phyloP scores from a whole-genome alignment of 2,888 invertebrate species.

The Agrotis clavis region DNA sequence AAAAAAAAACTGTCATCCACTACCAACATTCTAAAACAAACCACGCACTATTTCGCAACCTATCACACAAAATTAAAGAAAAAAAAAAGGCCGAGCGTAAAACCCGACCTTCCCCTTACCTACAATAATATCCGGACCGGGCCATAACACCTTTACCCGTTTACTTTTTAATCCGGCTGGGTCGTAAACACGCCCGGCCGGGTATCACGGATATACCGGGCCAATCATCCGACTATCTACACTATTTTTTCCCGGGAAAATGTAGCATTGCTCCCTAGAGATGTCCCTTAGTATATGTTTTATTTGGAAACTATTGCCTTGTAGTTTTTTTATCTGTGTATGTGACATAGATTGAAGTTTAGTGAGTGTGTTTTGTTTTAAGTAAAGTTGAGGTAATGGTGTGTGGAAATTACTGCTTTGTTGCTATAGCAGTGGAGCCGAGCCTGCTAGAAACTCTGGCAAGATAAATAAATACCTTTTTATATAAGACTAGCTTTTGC shows the following conservation, averaged over 20 bases:
- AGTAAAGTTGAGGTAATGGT: not conserved
- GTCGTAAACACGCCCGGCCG: constrained; percentile 82
- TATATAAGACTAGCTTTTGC: too few species aligned
- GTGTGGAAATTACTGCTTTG: not conserved
- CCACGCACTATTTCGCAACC: constrained; percentile 11
- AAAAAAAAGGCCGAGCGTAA: constrained; percentile 37
- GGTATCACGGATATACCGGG: constrained; percentile 85
- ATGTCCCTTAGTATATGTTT: constrained; percentile 81
- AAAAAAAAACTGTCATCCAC: constrained; percentile 40
- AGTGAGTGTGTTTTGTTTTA: constrained; percentile 22
- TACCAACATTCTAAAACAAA: constrained; percentile 7
- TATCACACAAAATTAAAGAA: constrained; percentile 53
- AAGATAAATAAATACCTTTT: not conserved
- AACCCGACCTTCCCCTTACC: constrained; percentile 59
- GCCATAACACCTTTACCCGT: constrained; percentile 69
- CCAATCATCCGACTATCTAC: constrained; percentile 88
- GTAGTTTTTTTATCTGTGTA: constrained; percentile 50
- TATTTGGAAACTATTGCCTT: constrained; percentile 74
- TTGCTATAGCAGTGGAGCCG: too few species aligned
- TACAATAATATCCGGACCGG: constrained; percentile 67
- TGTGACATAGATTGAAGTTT: constrained; percentile 54
- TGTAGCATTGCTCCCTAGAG: constrained; percentile 78
- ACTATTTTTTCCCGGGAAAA: constrained; percentile 87
- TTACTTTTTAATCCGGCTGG: constrained; percentile 85
- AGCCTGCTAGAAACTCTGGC: not conserved